A percentile compares a stretch with the other conserved stretches of the same genome.
Evolutionary conservation across 2,888 invertebrate species (phyloP).

Genomic region (Xestia ashworthii): DNA sequence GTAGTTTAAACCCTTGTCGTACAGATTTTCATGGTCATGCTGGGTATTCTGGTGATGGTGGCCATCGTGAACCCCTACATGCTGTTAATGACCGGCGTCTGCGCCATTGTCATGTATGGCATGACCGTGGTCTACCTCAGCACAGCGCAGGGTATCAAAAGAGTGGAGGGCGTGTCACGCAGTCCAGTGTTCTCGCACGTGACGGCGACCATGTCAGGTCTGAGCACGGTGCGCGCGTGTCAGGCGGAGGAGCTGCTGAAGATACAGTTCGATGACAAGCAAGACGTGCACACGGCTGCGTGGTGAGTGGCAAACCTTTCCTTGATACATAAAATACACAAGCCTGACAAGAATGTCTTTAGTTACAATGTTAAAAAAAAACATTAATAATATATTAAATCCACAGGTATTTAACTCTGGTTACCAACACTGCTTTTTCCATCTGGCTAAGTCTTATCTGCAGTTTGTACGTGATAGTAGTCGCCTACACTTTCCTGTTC

Average conservation of each 20-base stretch:
- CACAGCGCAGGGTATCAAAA: slow-evolving; percentile 94
- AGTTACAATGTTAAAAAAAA: not conserved
- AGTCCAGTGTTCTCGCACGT: slow-evolving; percentile 97
- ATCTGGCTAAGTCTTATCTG: slow-evolving; percentile 92
- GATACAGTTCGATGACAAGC: slow-evolving; percentile 92
- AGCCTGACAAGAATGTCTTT: too few species aligned
- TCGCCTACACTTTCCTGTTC: slow-evolving; percentile 92
- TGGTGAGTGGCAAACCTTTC: slow-evolving; percentile 81
- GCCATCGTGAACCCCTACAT: slow-evolving; percentile 93
- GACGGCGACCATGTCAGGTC: slow-evolving; percentile 94
- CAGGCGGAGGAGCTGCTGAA: slow-evolving; percentile 92
- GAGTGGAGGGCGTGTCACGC: slow-evolving; percentile 90
- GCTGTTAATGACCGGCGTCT: slow-evolving; percentile 91
- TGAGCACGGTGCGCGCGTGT: slow-evolving; percentile 94
- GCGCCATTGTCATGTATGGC: slow-evolving; percentile 92
- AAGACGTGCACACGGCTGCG: slow-evolving; percentile 92
- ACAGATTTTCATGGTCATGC: slow-evolving; percentile 92
- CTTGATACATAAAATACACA: not conserved
- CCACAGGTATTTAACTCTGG: slow-evolving; percentile 90
- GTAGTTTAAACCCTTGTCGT: not conserved
- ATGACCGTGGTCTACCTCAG: slow-evolving; percentile 93
- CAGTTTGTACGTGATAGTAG: slow-evolving; percentile 90
- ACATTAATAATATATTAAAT: not conserved
- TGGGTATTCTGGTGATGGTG: slow-evolving; percentile 93
- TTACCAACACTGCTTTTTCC: slow-evolving; percentile 91